Conservation (phyloP, 92 coral and sea anemone species). For the Zoanthus sociatus region DNA sequence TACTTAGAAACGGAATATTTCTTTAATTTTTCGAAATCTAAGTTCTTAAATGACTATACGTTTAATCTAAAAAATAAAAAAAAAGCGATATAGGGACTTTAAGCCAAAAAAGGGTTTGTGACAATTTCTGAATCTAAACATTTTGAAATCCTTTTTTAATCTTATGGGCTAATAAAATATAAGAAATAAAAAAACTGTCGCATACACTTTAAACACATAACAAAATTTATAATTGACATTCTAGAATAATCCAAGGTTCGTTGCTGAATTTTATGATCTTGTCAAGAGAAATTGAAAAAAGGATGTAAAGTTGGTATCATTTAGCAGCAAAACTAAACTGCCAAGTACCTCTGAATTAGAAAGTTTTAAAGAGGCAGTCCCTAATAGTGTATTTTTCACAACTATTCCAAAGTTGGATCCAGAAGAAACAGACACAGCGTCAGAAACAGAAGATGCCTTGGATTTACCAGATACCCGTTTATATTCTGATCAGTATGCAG, state of each 20-base stretch:
- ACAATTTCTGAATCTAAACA: neutral
- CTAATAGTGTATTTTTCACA: slow-evolving; percentile 45
- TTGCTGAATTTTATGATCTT: slow-evolving; percentile 44
- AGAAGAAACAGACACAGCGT: slow-evolving; percentile 55
- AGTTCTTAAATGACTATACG: too few species aligned
- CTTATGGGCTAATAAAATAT: slow-evolving; percentile 7
- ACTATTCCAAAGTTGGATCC: slow-evolving; percentile 54
- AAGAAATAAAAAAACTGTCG: neutral
- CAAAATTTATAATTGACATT: slow-evolving; percentile 10
- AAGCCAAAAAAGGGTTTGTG: too few species aligned
- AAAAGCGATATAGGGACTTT: too few species aligned
- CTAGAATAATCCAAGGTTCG: slow-evolving; percentile 49
- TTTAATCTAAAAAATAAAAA: too few species aligned
- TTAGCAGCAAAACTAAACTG: slow-evolving; percentile 5
- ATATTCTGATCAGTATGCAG: slow-evolving; percentile 28
- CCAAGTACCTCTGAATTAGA: slow-evolving; percentile 24
- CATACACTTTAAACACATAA: neutral
- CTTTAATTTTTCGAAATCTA: too few species aligned
- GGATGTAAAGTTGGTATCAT: slow-evolving; percentile 17
- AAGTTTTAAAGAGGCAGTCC: slow-evolving; percentile 32
- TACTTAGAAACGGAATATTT: too few species aligned
- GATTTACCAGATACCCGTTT: slow-evolving; percentile 5
- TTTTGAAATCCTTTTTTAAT: slow-evolving; percentile 6
- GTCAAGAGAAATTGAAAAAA: slow-evolving; percentile 34
- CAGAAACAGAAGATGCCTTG: slow-evolving; percentile 40